These are phyloP conservation scores for Gonatopus flavifemur DNA, from an alignment of 1,140 invertebrate species.

Conservation along the genomic window DNA sequence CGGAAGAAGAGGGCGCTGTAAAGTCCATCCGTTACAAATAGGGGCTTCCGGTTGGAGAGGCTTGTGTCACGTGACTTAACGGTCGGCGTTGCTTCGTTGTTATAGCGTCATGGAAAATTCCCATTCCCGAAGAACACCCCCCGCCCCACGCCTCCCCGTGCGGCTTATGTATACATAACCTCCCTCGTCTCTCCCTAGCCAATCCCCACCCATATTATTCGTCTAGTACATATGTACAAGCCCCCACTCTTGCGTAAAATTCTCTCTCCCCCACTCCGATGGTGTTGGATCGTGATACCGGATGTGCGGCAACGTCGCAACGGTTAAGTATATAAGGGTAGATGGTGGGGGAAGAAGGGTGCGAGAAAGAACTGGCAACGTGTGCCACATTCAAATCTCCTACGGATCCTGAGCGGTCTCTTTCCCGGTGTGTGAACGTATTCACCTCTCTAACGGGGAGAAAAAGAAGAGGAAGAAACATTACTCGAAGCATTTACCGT, in stretches of 20 bases:
- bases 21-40: slow-evolving; percentile 12
- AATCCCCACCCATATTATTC: slow-evolving; percentile 14
- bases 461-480: no score
- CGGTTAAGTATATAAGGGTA: slow-evolving; percentile 48
- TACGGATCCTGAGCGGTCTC: slow-evolving; percentile 33
- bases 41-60: slow-evolving; percentile 28
- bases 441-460: no score
- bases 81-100: slow-evolving; percentile 18
- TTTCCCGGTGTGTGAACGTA: slow-evolving; percentile 21
- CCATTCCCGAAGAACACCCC: slow-evolving; percentile 33
- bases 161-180: neutral
- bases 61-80: slow-evolving; percentile 35
- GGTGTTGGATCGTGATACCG: slow-evolving; percentile 27
- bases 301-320: slow-evolving; percentile 57
- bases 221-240: slow-evolving; percentile 24
- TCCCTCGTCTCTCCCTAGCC: slow-evolving; percentile 9
- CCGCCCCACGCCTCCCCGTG: slow-evolving; percentile 13
- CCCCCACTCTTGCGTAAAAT: slow-evolving; percentile 33
- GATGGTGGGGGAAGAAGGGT: slow-evolving; percentile 12
- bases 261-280: slow-evolving; percentile 30
- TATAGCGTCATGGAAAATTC: slow-evolving; percentile 54
- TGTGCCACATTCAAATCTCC: slow-evolving; percentile 52
- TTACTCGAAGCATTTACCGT: no score
- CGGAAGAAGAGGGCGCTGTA: slow-evolving; percentile 22
- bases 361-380: slow-evolving; percentile 51